Evolutionary conservation across 1,140 invertebrate genomes (phyloP).

Genomic region (Grapholita molesta): DNA sequence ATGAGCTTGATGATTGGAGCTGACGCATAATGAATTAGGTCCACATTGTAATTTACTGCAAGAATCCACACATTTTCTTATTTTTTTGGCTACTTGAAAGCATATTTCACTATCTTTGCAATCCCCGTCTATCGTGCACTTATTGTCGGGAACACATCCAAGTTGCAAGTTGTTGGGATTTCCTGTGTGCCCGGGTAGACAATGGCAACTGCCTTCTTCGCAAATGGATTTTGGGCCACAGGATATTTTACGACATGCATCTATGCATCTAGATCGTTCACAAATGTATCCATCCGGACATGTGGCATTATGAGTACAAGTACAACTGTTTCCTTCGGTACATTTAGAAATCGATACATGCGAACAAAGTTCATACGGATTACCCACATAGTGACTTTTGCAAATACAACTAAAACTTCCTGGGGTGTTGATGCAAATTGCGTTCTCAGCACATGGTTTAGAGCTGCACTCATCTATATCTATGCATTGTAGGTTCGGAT

Average conservation of each 20-base stretch:
- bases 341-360: constrained; percentile 83
- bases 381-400: constrained; percentile 88
- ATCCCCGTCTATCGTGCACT: constrained; percentile 88
- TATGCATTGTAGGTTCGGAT: constrained; percentile 91
- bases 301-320: constrained; percentile 82
- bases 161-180: constrained; percentile 84
- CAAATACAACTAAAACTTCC: constrained; percentile 94
- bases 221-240: constrained; percentile 92
- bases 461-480: constrained; percentile 92
- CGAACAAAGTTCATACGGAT: constrained; percentile 90
- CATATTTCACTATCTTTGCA: constrained; percentile 91
- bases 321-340: constrained; percentile 82
- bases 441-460: constrained; percentile 90
- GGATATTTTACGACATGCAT: constrained; percentile 84
- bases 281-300: constrained; percentile 89
- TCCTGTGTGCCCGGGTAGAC: constrained; percentile 87
- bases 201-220: constrained; percentile 87
- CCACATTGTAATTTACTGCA: constrained; percentile 93
- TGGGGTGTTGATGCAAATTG: constrained; percentile 92
- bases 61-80: constrained; percentile 90
- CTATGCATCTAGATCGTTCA: constrained; percentile 83
- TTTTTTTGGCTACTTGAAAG: constrained; percentile 87
- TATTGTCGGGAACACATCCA: constrained; percentile 85
- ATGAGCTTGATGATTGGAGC: constrained; percentile 88
- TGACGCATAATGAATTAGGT: constrained; percentile 91